Base-by-base conservation (phyloP, 2,113 vertebrate genomes). In the Sceloporus undulatus region DNA sequence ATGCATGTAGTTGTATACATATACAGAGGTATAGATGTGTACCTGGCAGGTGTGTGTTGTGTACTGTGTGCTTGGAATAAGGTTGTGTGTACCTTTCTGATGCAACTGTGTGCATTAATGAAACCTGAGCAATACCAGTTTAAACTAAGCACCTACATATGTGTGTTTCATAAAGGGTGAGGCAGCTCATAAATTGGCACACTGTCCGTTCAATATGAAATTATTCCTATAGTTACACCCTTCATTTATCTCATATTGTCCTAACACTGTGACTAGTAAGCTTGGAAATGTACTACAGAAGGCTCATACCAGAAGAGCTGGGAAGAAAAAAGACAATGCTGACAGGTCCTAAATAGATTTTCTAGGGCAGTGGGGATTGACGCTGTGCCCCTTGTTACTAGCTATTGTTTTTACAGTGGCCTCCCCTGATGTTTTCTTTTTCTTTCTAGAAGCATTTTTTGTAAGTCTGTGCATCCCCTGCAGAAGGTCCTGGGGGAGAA, bases 241-340 rank as follows among this genome's bases (percentile, higher is more conserved):
- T 71, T 56, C 65, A 27, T 77, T 70, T 79, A 86, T 86, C 65
- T 79, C 85, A 38, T 25, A 54, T 56, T 70, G 56, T 56, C 25
- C 25, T 71, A 23, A 71, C 27, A 10, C 68, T 70, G 68, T 29
- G 65, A 48, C 14, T 62, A 9, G 25, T 18, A 14, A 52, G 40
- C 8, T 5, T 70, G 11, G n/a, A 70, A 48, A 14, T 68, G 40
- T 25, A 16, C 23, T 21, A 68, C 6, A 9, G 11, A 82, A 82
- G 62, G 34, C 62, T 34, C 6, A 66, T 13, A 25, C 34, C 38
- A 82, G 34, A 82, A 40, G 9, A 14, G 21, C 10, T 42, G 56
- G 21, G n/a, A 23, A 23, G 59, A 59, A 25, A n/a, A 40, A 13
- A 40, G 62, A 40, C 59, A 10, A 18, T 18, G 52, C 27, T 79